Conservation (phyloP, 2,797 vertebrate species). For the Smutsia gigantea region DNA sequence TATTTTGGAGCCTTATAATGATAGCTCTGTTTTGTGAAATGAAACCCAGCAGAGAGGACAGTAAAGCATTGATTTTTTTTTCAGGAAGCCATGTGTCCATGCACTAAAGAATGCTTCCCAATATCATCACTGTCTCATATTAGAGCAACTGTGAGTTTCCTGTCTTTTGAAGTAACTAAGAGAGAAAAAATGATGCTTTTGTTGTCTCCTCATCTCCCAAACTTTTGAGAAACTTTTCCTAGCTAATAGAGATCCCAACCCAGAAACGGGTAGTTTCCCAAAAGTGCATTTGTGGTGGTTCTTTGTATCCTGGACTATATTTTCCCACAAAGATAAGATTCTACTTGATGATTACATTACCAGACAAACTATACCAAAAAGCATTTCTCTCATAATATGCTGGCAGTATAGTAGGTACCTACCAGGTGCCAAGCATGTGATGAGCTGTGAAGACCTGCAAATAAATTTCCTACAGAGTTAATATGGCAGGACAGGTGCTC, state of each 20-base stretch:
- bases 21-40: slow-evolving; percentile 78
- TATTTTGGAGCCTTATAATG: slow-evolving; percentile 67
- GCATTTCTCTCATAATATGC: neutral
- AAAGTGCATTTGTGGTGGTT: neutral
- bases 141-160: slow-evolving; percentile 76
- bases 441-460: neutral
- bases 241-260: slow-evolving; percentile 15
- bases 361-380: neutral
- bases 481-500: neutral
- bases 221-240: slow-evolving; percentile 58
- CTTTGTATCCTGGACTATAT: neutral
- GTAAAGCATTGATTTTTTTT: slow-evolving; percentile 76
- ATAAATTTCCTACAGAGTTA: neutral
- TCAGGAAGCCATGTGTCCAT: slow-evolving; percentile 65
- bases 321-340: slow-evolving; percentile 1
- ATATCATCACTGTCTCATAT: slow-evolving; percentile 64
- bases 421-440: neutral
- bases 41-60: slow-evolving; percentile 81
- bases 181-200: slow-evolving; percentile 72
- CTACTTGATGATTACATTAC: slow-evolving; percentile 2
- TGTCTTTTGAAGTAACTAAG: slow-evolving; percentile 71
- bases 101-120: slow-evolving; percentile 76
- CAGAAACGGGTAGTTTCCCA: neutral
- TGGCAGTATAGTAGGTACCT: neutral
- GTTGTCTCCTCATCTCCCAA: slow-evolving; percentile 1